Conservation (phyloP, 1,140 invertebrate genomes). For the Spodoptera litura region DNA sequence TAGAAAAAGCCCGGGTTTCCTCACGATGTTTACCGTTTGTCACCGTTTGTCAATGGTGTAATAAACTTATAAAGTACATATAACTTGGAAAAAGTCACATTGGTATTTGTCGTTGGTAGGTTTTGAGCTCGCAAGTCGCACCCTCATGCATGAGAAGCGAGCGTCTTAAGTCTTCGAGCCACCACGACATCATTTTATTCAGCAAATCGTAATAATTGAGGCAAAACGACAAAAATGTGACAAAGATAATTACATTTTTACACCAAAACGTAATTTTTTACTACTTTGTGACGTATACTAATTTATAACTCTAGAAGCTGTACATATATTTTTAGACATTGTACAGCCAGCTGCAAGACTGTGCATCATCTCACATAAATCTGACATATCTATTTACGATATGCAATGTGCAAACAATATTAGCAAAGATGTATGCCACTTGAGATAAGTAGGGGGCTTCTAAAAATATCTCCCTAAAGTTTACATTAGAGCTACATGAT, state of each 20-base stretch:
- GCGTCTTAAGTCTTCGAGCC: no score
- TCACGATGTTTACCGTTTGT: no score
- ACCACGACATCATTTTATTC: no score
- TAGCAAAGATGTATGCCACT: conserved; percentile 14
- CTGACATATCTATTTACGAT: conserved; percentile 20
- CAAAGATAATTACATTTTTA: not conserved
- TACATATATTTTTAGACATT: conserved; percentile 5
- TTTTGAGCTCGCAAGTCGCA: no score
- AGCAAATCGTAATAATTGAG: no score
- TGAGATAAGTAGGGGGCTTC: not conserved
- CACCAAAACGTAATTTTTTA: conserved; percentile 18
- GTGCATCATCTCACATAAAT: conserved; percentile 23
- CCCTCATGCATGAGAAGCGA: no score
- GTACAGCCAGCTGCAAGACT: not conserved
- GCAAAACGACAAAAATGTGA: no score
- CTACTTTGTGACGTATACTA: not conserved
- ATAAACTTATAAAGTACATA: no score
- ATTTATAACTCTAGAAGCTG: conserved; percentile 1
- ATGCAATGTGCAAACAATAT: conserved; percentile 26
- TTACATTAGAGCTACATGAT: not conserved
- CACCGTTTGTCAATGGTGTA: no score
- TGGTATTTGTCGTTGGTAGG: no score
- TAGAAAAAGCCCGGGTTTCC: no score
- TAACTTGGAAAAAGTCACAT: no score
- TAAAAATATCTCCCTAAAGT: not conserved